Conservation (phyloP, 2,797 vertebrate genomes). For the Anniella stebbinsi region DNA sequence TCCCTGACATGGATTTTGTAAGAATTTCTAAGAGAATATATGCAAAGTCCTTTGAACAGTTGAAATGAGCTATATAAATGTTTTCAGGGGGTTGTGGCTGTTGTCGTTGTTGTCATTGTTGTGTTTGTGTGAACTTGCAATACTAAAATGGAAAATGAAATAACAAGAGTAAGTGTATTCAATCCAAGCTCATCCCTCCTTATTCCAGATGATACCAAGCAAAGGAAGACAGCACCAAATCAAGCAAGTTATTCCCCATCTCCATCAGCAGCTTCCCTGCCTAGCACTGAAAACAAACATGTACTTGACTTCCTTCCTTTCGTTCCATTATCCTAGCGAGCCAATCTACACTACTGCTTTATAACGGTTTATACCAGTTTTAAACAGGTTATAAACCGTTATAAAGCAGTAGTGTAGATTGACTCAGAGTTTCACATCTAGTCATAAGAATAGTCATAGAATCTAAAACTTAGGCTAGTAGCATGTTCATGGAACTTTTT, state of each 20-base stretch:
- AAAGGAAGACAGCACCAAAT: background rate
- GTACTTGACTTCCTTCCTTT: background rate
- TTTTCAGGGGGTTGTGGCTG: too few relatives aligned
- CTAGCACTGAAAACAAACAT: background rate
- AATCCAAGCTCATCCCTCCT: background rate
- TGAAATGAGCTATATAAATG: background rate
- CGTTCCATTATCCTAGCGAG: background rate
- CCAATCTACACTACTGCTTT: too few relatives aligned
- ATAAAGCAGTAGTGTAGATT: too few relatives aligned
- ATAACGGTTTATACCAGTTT: too few relatives aligned
- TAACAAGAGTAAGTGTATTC: background rate
- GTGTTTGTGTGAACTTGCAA: background rate
- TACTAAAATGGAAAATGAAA: background rate
- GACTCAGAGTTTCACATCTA: background rate
- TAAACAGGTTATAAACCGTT: too few relatives aligned
- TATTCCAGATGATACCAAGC: background rate
- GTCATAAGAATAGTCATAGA: background rate
- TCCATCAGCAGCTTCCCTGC: background rate
- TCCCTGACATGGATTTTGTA: background rate
- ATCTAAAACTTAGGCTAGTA: background rate
- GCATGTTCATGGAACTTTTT: background rate
- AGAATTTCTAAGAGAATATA: background rate
- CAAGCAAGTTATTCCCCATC: background rate
- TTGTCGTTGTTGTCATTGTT: too few relatives aligned
- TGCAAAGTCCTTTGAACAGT: background rate